These are phyloP conservation scores for Lasioglossum villosulum DNA, from an alignment of 2,888 invertebrate species.

Conservation along the genomic window DNA sequence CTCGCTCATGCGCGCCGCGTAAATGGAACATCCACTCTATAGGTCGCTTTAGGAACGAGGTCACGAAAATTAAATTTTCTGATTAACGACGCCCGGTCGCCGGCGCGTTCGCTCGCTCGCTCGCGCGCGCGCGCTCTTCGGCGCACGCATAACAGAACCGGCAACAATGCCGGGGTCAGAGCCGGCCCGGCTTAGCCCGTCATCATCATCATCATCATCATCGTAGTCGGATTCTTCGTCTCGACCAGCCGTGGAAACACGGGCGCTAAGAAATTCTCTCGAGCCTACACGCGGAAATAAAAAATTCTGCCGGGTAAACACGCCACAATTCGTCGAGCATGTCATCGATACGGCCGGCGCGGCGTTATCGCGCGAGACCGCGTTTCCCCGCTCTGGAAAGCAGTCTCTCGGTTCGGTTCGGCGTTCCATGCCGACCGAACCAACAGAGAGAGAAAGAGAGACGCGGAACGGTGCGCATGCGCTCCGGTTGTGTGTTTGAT, in stretches of 20 bases:
- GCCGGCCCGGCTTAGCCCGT: slow-evolving; percentile 23
- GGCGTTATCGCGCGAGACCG: slow-evolving; percentile 53
- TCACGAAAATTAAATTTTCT: slow-evolving; percentile 84
- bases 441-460: slow-evolving; percentile 14
- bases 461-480: slow-evolving; percentile 50
- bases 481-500: slow-evolving; percentile 37
- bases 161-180: slow-evolving; percentile 18
- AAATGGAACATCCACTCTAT: slow-evolving; percentile 81
- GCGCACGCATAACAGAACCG: neutral
- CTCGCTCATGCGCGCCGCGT: slow-evolving; percentile 75
- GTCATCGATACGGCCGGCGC: slow-evolving; percentile 46
- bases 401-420: neutral
- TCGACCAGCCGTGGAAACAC: slow-evolving; percentile 20
- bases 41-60: slow-evolving; percentile 81
- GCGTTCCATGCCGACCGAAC: slow-evolving; percentile 14
- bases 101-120: neutral
- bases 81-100: slow-evolving; percentile 76
- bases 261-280: neutral
- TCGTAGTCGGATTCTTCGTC: slow-evolving; percentile 11
- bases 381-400: slow-evolving; percentile 47
- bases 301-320: slow-evolving; percentile 24
- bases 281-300: slow-evolving; percentile 4
- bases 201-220: neutral
- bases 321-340: slow-evolving; percentile 42
- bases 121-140: neutral